Evolutionary conservation across 1,140 invertebrate species (phyloP), one percentile per base, ranked within the genome.

Genomic region (Planococcus citri): DNA sequence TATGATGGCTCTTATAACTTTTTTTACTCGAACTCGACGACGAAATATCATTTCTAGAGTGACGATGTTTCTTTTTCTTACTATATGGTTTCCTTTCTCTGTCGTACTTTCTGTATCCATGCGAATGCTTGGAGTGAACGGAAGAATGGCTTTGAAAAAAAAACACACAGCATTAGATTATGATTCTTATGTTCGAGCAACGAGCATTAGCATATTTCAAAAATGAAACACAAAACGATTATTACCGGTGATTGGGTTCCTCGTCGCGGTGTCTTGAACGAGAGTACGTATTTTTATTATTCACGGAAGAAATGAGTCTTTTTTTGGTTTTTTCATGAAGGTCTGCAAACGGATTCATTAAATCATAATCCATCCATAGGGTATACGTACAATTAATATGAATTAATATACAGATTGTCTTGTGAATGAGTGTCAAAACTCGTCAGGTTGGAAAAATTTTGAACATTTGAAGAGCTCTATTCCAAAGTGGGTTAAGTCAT

Each of bases 21-120:
- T 64, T 64, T 64, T 64, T 64, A 25, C 20, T 24, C 3, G 21
- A 64, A 25, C 60, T 64, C 60, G 60, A 64, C 57, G 57, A 60
- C 2, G 41, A 51, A 51, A 51, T 17, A 17, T n/a, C 17, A 17
- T 51, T n/a, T 51, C 17, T 51, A 17, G 6, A 51, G 17, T n/a
- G 41, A 9, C 41, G 41, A 20, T 51, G 41, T 51, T 51, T 51
- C 17, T 51, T 51, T 17, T 27, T 64, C 60, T 64, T 64, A 64
- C 22, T 24, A 9, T 64, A 17, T 20, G 41, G 3, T 20, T 51
- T 51, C 17, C 17, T 51, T 51, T 51, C 41, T 14, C 24, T 25
- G 22, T 25, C 22, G 22, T 25, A 1, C 22, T 64, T 64, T 17
- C 24, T 64, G 22, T 64, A 25, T 64, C 24, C 24, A 27, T 64